These are phyloP conservation scores for Bubalus kerabau DNA, from an alignment of 2,113 vertebrate genomes.

Conservation along the genomic window DNA sequence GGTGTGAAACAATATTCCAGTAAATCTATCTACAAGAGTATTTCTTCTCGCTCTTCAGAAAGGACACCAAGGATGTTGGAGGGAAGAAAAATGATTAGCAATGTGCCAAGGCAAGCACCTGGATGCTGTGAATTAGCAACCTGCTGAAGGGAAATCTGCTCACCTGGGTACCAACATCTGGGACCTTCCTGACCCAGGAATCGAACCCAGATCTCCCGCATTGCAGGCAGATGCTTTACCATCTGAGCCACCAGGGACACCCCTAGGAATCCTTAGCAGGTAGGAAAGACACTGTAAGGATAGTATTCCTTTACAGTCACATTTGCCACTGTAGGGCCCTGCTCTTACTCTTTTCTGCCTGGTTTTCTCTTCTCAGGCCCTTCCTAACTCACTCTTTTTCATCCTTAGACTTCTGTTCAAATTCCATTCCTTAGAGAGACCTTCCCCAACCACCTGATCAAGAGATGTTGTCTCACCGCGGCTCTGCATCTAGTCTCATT, in stretches of 20 bases:
- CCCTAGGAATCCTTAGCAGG: neutral
- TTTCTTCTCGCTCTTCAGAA: neutral
- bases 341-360: neutral
- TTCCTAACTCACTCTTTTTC: neutral
- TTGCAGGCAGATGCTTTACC: too few relatives aligned
- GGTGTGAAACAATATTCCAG: neutral
- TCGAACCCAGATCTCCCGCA: too few relatives aligned
- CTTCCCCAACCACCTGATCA: neutral
- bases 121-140: neutral
- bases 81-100: neutral
- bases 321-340: neutral
- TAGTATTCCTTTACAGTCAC: neutral
- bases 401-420: neutral
- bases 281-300: neutral
- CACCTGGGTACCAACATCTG: neutral
- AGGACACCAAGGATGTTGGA: neutral
- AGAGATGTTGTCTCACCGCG: accelerated
- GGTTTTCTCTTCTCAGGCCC: neutral
- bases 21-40: neutral
- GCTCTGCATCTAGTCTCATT: neutral
- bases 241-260: too few relatives aligned
- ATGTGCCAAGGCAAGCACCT: neutral
- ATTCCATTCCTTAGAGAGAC: neutral
- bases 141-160: neutral
- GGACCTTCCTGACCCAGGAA: too few relatives aligned